phyloP scores from a whole-genome alignment of 2,888 invertebrate species.

The Mythimna loreyi region DNA sequence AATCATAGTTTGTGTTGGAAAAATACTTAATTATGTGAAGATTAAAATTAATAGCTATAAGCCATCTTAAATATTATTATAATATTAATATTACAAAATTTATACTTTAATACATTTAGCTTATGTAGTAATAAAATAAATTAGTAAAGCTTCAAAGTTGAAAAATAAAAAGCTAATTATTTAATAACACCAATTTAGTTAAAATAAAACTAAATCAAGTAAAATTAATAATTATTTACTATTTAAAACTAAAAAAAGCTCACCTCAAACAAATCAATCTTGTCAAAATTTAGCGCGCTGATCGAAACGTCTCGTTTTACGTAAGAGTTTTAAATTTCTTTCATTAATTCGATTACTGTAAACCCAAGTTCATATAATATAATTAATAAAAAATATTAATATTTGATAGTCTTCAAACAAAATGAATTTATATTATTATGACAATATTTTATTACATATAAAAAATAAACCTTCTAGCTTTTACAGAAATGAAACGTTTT shows the following conservation, averaged over 20 bases:
- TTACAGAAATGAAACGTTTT: conserved; percentile 14
- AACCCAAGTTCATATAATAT: background rate
- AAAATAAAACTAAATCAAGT: background rate
- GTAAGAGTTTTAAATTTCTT: background rate
- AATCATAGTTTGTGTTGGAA: background rate
- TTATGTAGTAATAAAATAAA: background rate
- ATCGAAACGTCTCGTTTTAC: conserved; percentile 11
- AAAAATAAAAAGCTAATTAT: background rate
- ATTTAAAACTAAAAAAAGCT: too few species aligned
- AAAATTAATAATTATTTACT: background rate
- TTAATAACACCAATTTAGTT: background rate
- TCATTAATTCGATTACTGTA: background rate
- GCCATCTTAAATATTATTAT: background rate
- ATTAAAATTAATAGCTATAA: background rate
- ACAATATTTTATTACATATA: too few species aligned
- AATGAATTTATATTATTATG: too few species aligned
- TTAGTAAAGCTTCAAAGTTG: conserved; percentile 12
- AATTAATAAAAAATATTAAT: too few species aligned
- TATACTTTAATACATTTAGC: background rate
- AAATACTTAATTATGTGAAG: background rate
- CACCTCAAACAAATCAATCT: background rate
- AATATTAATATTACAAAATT: background rate
- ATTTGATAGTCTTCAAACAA: too few species aligned
- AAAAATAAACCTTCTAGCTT: background rate
- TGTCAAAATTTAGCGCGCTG: conserved; percentile 35